Percentiles rank a stretch among this genome's conserved stretches.
These are phyloP conservation scores for Apteryx mantelli DNA, from an alignment of 2,113 vertebrate species.

Conservation along the genomic window DNA sequence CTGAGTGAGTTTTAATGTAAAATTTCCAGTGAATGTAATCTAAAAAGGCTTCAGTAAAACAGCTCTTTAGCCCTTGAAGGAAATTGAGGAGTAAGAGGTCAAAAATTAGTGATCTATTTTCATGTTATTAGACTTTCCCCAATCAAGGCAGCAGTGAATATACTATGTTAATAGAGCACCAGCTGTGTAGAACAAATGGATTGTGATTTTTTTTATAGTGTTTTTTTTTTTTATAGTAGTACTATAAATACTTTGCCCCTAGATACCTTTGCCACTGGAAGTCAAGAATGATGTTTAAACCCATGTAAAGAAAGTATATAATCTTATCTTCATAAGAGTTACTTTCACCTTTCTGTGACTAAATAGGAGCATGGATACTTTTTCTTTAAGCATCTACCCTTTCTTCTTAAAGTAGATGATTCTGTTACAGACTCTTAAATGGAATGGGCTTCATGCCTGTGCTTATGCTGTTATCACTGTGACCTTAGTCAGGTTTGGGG, in stretches of 20 bases:
- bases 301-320: not conserved
- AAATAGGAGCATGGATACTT: not conserved
- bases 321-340: not conserved
- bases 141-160: not conserved
- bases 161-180: not conserved
- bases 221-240: not conserved
- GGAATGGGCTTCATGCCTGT: not conserved
- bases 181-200: slow-evolving; percentile 1
- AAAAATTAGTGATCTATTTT: slow-evolving; percentile 49
- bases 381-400: fast-evolving
- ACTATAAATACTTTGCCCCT: not conserved
- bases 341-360: not conserved
- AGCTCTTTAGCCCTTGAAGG: not conserved
- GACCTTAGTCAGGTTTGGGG: not conserved
- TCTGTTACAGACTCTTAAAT: not conserved
- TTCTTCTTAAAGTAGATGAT: not conserved
- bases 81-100: slow-evolving; percentile 5
- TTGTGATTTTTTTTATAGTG: not conserved
- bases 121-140: slow-evolving; percentile 7
- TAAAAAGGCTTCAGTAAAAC: slow-evolving; percentile 20
- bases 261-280: not conserved
- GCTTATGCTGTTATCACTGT: not conserved
- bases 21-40: slow-evolving; percentile 14
- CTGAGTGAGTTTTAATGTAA: not conserved
- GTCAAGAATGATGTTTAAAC: not conserved